These are phyloP conservation scores for Stegana nigrithorax DNA, from an alignment of 2,888 invertebrate genomes.

Conservation along the genomic window DNA sequence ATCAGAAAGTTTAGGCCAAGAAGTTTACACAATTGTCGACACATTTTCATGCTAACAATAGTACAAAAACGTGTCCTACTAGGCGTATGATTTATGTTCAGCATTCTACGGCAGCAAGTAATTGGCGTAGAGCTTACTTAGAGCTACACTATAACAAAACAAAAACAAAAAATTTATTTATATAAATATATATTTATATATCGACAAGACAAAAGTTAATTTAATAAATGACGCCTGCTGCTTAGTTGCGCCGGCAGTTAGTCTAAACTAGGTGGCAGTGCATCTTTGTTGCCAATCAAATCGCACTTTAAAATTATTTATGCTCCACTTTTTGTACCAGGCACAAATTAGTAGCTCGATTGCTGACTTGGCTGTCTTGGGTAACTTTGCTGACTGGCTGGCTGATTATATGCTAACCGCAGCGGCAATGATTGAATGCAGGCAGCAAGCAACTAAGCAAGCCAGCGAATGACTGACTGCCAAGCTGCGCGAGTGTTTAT, in stretches of 20 bases:
- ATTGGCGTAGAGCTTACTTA: no score
- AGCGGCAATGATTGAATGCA: neutral
- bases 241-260: neutral
- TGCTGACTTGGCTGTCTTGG: neutral
- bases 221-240: slow-evolving; percentile 6
- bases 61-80: no score
- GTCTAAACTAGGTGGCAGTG: neutral
- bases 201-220: neutral
- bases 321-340: slow-evolving; percentile 30
- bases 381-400: neutral
- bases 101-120: no score
- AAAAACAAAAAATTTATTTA: no score
- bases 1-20: no score
- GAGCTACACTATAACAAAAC: no score
- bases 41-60: no score
- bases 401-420: slow-evolving; percentile 14
- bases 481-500: no score
- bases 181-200: no score
- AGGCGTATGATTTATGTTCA: no score
- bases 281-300: slow-evolving; percentile 23
- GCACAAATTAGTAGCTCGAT: slow-evolving; percentile 1
- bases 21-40: no score
- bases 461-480: neutral
- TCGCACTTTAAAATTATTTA: slow-evolving; percentile 37
- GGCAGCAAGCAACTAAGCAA: neutral